Base-by-base conservation (phyloP, 2,797 vertebrate species). In the Crenichthys baileyi region DNA sequence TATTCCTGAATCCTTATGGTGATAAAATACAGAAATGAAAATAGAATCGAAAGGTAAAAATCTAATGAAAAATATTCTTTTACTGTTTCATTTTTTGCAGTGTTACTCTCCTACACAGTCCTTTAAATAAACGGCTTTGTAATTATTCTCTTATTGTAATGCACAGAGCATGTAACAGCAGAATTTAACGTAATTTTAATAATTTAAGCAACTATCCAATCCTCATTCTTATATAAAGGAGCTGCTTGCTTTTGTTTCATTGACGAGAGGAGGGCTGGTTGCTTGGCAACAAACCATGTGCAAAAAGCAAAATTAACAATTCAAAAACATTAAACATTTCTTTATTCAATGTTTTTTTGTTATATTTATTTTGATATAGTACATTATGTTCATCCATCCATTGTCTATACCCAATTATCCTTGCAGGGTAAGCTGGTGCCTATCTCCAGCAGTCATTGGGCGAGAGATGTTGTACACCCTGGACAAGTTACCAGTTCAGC, bases 211-310 rank as follows among this genome's bases (percentile, higher is more conserved):
- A 78, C 77, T 76, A 68, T 88, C 72, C 76, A 36, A 73, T 89
- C 61, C 72, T 85, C 36, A 44, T 65, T 76, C 39, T 78, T 76
- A 80, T 80, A 81, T 53, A 68, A 76, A 88, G 75, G 39, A 79
- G 61, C 76, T 76, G 31, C 41, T 73, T 76, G 79, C 63, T 61
- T 79, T 77, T 87, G 72, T 89, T 90, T 88, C 82, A 18, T 70
- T 72, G 16, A 53, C 13, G 16, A 80, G 68, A 82, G 61, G 53
- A 74, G 68, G 65, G 58, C 22, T 71, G 60, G 91, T 90, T 92
- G 85, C 90, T 70, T 86, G 83, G 90, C 81, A 91, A 92, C 90
- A 88, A 79, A 77, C 26, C 18, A 44, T 73, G 51, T 29, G 22
- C 44, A 60, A 16, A 15, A 72, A 46, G 18, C 4, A 85, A 79